Percentiles rank a stretch among this genome's conserved stretches.
Conservation (phyloP, 2,797 vertebrate genomes). For the Mus spretus region DNA sequence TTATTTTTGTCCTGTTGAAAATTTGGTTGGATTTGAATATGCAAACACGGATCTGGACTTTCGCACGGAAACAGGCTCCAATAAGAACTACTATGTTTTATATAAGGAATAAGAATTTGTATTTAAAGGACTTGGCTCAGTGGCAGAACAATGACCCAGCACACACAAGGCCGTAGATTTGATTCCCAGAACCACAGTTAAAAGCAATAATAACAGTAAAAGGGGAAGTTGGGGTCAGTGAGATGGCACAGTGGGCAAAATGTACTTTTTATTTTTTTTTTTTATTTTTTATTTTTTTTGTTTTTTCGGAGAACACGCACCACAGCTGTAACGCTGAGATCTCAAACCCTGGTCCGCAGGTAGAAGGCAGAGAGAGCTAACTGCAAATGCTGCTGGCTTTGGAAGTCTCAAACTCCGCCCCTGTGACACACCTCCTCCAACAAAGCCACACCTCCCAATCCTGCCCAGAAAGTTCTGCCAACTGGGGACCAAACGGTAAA, state of each 20-base stretch:
- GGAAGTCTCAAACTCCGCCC: not conserved
- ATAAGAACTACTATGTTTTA: not conserved
- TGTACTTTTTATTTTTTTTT: too few relatives aligned
- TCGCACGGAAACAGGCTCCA: not conserved
- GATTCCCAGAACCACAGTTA: not conserved
- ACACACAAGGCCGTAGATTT: not conserved
- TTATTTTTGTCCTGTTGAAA: not conserved
- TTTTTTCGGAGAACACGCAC: not conserved
- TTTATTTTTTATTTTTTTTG: too few relatives aligned
- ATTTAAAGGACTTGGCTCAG: not conserved
- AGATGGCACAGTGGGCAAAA: not conserved
- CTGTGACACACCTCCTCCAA: not conserved
- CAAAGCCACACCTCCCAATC: not conserved
- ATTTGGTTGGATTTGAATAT: slow-evolving; percentile 54
- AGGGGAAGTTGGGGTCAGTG: too few relatives aligned
- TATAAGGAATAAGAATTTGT: not conserved
- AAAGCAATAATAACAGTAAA: not conserved
- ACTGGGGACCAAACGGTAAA: not conserved
- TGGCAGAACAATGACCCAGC: not conserved
- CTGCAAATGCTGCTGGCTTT: not conserved
- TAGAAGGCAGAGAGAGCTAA: not conserved
- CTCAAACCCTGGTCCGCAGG: not conserved
- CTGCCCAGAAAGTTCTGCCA: not conserved
- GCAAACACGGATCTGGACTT: not conserved
- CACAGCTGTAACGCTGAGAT: not conserved